Conservation (phyloP, 2,888 invertebrate species). For the Lasiommata megera region DNA sequence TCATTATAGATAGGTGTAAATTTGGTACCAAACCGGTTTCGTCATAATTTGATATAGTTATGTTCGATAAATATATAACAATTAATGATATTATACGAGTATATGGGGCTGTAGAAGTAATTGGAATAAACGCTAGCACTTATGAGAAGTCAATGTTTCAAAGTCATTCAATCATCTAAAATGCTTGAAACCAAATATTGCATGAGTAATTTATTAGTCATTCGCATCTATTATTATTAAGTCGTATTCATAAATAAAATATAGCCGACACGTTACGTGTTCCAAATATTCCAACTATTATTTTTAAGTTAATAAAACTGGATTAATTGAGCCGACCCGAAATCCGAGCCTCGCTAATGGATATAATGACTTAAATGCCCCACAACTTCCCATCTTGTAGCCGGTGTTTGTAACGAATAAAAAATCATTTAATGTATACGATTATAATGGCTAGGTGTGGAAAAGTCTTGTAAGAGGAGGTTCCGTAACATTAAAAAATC, state of each 20-base stretch:
- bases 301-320: constrained; percentile 15
- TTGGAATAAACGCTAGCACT: too few relatives aligned
- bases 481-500: neutral
- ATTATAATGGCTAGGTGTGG: neutral
- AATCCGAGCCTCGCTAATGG: constrained; percentile 65
- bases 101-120: too few relatives aligned
- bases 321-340: constrained; percentile 66
- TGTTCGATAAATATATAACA: too few relatives aligned
- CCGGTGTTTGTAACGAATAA: constrained; percentile 12
- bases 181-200: neutral
- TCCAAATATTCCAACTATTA: neutral
- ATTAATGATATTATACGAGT: too few relatives aligned
- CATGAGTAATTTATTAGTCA: neutral
- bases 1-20: too few relatives aligned
- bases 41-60: too few relatives aligned
- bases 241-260: constrained; percentile 5
- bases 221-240: constrained; percentile 7
- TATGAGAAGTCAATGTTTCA: neutral
- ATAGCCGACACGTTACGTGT: neutral
- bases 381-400: constrained; percentile 38
- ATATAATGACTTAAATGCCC: constrained; percentile 62
- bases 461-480: neutral
- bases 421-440: constrained; percentile 20
- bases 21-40: too few relatives aligned
- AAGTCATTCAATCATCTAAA: too few relatives aligned